Base-by-base conservation (phyloP, 2,797 vertebrate genomes). In the Trichosurus vulpecula region DNA sequence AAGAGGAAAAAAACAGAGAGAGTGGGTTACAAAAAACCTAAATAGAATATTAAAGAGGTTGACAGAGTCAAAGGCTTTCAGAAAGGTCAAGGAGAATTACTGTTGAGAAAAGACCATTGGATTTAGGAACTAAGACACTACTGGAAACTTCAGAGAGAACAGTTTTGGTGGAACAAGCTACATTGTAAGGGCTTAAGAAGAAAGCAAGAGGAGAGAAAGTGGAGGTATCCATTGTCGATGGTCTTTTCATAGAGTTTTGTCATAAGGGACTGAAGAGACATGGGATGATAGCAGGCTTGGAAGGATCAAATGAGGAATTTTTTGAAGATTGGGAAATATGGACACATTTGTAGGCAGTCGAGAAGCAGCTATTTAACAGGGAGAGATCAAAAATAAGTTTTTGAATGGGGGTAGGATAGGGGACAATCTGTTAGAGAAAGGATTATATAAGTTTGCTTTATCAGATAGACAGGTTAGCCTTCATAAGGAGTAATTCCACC, bases 151-250 rank as follows among this genome's bases (percentile, higher is more conserved):
- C n/a, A n/a, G n/a, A n/a, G n/a, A n/a, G n/a, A n/a, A n/a, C 2
- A 94, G 11, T 91, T 95, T 94, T 74, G 35, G 13, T 92, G 19
- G 90, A 94, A 74, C 1, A 54, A 61, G n/a, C 0, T 95, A 61
- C 90, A 87, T 92, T 61, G 55, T 41, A 94, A 81, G 47, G 6
- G 22, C 52, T 56, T 94, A 93, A 81, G 91, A 41, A 74, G 12
- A 89, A 1, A 57, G 6, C 55, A 2, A 92, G 19, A 57, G 52
- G 41, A 94, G 22, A 3, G 30, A 1, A 58, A 93, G 35, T 93
- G 27, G 52, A 51, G 90, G 52, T 16, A 51, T 2, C 30, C 2
- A 94, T 1, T 56, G 25, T 56, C 5, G 52, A 54, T 52, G 57
- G 41, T 14, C 54, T 87, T 58, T 54, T 89, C 87, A 41, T 92